phyloP scores from a whole-genome alignment of 2,888 invertebrate species.

The Cephus runcator region DNA sequence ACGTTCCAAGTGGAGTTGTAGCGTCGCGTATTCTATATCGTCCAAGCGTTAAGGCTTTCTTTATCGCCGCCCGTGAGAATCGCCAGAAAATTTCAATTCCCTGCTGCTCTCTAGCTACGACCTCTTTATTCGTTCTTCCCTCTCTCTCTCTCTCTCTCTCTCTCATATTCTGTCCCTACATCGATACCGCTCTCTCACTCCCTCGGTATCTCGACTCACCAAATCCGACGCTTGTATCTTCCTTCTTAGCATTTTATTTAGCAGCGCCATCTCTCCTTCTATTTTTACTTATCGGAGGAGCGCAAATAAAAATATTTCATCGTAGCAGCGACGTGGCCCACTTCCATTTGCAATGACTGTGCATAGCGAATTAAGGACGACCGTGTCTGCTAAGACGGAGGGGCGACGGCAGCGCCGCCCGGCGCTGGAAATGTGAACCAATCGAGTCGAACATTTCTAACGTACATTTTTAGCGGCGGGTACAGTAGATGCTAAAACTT shows the following conservation, averaged over 20 bases:
- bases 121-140: neutral
- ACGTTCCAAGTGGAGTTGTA: slow-evolving; percentile 54
- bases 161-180: neutral
- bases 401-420: neutral
- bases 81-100: neutral
- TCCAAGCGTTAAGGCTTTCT: slow-evolving; percentile 28
- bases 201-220: neutral
- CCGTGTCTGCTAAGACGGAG: neutral
- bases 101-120: neutral
- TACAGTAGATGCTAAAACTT: neutral
- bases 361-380: neutral
- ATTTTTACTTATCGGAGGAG: neutral
- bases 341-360: neutral
- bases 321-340: neutral
- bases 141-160: too few species aligned
- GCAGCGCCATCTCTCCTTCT: neutral
- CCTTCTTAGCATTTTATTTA: neutral
- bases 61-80: slow-evolving; percentile 22
- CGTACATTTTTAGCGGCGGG: too few species aligned
- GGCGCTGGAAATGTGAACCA: neutral
- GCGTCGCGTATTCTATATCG: slow-evolving; percentile 10
- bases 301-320: neutral
- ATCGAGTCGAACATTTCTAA: neutral
- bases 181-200: neutral
- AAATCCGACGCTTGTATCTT: neutral